Evolutionary conservation across 2,797 vertebrate species (phyloP).

Genomic region (Periparus ater): DNA sequence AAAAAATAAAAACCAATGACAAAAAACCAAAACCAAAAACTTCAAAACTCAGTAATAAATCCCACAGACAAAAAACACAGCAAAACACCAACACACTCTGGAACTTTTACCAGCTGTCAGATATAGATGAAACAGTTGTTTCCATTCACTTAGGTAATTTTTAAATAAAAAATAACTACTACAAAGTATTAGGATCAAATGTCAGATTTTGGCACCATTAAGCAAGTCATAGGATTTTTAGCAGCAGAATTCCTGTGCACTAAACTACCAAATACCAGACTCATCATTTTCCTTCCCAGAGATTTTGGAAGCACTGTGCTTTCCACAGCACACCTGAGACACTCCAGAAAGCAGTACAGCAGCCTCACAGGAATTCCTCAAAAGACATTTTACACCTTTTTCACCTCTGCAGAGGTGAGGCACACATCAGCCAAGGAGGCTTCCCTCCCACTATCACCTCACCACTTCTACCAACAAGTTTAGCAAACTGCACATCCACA

Average conservation of each 20-base stretch:
- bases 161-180: neutral
- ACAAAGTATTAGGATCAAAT: neutral
- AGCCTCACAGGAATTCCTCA: neutral
- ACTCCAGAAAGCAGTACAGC: neutral
- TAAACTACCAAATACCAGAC: neutral
- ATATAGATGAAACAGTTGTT: neutral
- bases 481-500: neutral
- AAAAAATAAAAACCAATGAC: fast-evolving
- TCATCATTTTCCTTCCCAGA: neutral
- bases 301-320: neutral
- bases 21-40: neutral
- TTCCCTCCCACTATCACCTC: neutral
- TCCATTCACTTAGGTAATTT: neutral
- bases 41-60: neutral
- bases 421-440: neutral
- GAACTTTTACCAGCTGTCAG: neutral
- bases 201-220: neutral
- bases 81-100: neutral
- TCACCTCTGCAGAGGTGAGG: neutral
- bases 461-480: neutral
- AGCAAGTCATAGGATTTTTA: neutral
- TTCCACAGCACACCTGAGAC: neutral
- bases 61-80: neutral
- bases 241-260: neutral
- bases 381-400: neutral